These are phyloP conservation scores for Cettia cetti DNA, from an alignment of 2,113 vertebrate species.

Conservation along the genomic window DNA sequence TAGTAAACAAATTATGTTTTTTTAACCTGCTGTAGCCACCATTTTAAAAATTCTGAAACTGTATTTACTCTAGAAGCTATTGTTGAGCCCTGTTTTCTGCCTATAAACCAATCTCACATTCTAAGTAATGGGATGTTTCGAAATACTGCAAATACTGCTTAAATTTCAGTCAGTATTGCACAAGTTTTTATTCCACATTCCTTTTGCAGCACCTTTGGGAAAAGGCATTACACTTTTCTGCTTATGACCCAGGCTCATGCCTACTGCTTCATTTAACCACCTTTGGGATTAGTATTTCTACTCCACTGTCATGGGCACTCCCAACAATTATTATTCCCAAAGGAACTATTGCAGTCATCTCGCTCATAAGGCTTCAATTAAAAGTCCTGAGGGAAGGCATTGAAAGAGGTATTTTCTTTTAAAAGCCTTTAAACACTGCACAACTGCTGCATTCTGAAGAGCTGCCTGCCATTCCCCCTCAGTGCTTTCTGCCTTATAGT, in stretches of 20 bases:
- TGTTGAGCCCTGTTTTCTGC: background rate
- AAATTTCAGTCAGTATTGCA: background rate
- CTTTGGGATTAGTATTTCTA: conserved; percentile 4
- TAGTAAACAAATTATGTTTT: background rate
- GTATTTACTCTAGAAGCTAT: background rate
- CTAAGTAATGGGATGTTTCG: background rate
- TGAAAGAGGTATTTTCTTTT: conserved; percentile 12
- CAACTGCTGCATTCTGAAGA: background rate
- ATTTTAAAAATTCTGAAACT: background rate
- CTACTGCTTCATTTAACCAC: background rate
- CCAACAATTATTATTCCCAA: conserved; percentile 10
- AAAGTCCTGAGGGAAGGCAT: background rate
- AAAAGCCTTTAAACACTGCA: conserved; percentile 7
- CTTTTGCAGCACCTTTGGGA: background rate
- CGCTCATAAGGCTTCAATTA: background rate
- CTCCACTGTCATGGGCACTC: background rate
- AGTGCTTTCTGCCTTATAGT: background rate
- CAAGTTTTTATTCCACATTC: background rate
- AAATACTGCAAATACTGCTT: background rate
- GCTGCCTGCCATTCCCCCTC: background rate
- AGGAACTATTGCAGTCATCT: background rate
- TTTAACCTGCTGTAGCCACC: background rate
- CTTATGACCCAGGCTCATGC: background rate
- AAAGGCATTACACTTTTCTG: background rate
- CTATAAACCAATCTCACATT: background rate